Evolutionary conservation across 2,888 invertebrate genomes (phyloP).

Genomic region (Isoperla grammatica): DNA sequence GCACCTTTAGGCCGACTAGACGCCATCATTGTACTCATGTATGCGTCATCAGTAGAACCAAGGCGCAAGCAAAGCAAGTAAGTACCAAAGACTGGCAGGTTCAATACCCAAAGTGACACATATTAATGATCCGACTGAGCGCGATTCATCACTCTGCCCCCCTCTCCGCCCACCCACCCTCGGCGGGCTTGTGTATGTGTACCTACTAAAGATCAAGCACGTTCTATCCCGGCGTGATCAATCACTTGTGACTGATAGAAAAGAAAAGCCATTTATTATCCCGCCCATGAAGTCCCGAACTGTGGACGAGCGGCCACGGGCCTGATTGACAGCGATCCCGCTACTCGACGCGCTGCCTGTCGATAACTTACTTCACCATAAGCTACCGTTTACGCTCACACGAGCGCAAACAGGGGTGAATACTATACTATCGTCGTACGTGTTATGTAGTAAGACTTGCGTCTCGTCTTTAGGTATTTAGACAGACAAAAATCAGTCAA

Average conservation of each 20-base stretch:
- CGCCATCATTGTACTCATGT: too few relatives aligned
- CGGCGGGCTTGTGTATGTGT: slow-evolving; percentile 22
- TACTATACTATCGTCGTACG: too few relatives aligned
- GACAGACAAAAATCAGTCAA: too few relatives aligned
- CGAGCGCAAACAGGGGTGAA: too few relatives aligned
- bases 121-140: slow-evolving; percentile 45
- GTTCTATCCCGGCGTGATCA: slow-evolving; percentile 39
- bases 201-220: slow-evolving; percentile 44
- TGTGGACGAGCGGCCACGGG: neutral
- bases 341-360: neutral
- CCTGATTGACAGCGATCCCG: slow-evolving; percentile 3
- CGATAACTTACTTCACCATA: slow-evolving; percentile 11
- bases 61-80: slow-evolving; percentile 36
- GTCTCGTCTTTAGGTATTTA: too few relatives aligned
- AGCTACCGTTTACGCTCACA: slow-evolving; percentile 5
- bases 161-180: slow-evolving; percentile 36
- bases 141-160: slow-evolving; percentile 47
- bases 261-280: slow-evolving; percentile 46
- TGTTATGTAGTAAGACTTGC: too few relatives aligned
- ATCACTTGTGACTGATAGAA: slow-evolving; percentile 48
- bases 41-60: neutral
- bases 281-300: slow-evolving; percentile 7
- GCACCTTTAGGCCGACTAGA: slow-evolving; percentile 31
- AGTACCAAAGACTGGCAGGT: slow-evolving; percentile 40
- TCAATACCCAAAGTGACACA: slow-evolving; percentile 45